A percentile compares a stretch with the other conserved stretches of the same genome.
phyloP scores from a whole-genome alignment of 2,113 vertebrate genomes.

The Myotis brandtii region DNA sequence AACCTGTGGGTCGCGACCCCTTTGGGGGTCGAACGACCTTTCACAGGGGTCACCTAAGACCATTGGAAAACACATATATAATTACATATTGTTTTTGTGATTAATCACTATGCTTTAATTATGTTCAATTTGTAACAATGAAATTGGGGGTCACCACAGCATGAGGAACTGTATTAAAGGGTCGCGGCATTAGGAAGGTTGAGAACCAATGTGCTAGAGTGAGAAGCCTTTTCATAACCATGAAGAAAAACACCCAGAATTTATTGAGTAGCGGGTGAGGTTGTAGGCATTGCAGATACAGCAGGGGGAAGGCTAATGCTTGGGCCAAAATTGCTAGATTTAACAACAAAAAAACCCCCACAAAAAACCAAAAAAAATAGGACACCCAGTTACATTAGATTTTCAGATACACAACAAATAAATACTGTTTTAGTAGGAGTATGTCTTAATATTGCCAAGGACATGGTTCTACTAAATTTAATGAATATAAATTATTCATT shows the following conservation, averaged over 20 bases:
- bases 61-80: too few relatives aligned
- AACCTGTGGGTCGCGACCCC: too few relatives aligned
- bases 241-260: neutral
- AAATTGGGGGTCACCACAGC: too few relatives aligned
- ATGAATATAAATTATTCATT: too few relatives aligned
- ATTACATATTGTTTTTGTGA: too few relatives aligned
- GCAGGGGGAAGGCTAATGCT: neutral
- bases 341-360: neutral
- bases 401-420: neutral
- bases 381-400: neutral
- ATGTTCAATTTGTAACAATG: too few relatives aligned
- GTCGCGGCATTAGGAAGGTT: too few relatives aligned
- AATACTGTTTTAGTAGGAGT: neutral
- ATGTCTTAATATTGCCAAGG: neutral
- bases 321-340: neutral
- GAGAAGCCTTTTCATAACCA: neutral
- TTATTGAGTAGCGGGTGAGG: neutral
- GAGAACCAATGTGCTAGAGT: neutral
- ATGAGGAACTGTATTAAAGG: too few relatives aligned
- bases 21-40: too few relatives aligned
- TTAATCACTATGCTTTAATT: too few relatives aligned
- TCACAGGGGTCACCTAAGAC: too few relatives aligned
- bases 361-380: neutral
- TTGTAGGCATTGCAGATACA: neutral
- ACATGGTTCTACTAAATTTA: neutral